phyloP scores from a whole-genome alignment of 2,113 vertebrate genomes.

The Cebus imitator region DNA sequence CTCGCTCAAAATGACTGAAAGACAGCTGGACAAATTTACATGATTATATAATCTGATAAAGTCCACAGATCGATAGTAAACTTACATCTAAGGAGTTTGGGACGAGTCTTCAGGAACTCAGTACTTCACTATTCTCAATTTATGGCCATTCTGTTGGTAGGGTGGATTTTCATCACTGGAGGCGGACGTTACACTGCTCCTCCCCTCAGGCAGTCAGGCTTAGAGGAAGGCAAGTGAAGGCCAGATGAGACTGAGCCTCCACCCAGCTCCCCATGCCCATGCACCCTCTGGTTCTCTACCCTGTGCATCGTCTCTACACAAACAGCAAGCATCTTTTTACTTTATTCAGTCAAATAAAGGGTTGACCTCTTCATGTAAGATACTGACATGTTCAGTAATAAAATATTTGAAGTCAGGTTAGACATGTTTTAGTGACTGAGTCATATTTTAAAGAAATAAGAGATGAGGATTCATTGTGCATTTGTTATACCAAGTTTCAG shows the following conservation, averaged over 20 bases:
- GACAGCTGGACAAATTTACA: not conserved
- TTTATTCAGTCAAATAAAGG: not conserved
- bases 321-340: not conserved
- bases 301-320: not conserved
- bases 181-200: too few relatives aligned
- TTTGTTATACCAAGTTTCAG: not conserved
- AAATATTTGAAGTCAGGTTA: not conserved
- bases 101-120: not conserved
- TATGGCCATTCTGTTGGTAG: not conserved
- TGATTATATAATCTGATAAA: not conserved
- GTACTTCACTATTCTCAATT: not conserved
- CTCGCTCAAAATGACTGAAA: not conserved
- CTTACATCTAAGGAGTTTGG: not conserved
- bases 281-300: not conserved
- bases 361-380: not conserved
- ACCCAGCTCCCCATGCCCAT: too few relatives aligned
- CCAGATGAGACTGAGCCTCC: not conserved
- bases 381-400: not conserved
- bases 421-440: not conserved
- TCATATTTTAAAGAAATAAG: not conserved
- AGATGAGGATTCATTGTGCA: not conserved
- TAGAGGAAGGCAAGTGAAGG: not conserved
- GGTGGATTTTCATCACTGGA: not conserved
- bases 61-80: not conserved
- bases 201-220: too few relatives aligned